Evolutionary conservation across 2,888 invertebrate species (phyloP), one percentile per base, ranked within the genome.

Genomic region (Folsomia manolachei): DNA sequence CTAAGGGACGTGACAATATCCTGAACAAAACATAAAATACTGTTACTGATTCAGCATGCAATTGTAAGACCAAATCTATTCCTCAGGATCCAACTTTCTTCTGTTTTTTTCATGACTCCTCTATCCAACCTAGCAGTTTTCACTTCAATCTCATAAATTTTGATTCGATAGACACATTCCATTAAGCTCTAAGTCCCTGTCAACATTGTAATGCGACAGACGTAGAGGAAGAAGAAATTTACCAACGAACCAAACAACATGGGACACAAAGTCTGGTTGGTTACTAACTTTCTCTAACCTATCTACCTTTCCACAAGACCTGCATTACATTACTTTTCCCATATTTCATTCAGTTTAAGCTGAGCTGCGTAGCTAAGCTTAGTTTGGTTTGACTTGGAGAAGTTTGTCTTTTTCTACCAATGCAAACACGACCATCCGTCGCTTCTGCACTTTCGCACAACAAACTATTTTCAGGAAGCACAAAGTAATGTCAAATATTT

Each of bases 91-190:
- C 4, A 19, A 4, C 56, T n/a, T 56, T 18, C 21, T 14, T 56
- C 56, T 51, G 51, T 51, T 51, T n/a, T n/a, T n/a, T n/a, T n/a
- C n/a, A n/a, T 51, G 51, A 51, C 51, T 51, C 18, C 18, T 19
- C 19, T 19, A 7, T 56, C 7, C 39, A 39, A 19, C 7, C 56
- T 7, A 56, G 56, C 21, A 19, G 56, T 56, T 56, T 56, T 56
- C 56, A 56, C 19, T 66, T 2, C 23, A 27, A 66, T 66, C 51
- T 66, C 51, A 66, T 66, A 66, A 66, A 66, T 66, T 66, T 66
- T 66, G 52, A 66, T 66, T 66, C 65, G 65, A 66, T 66, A 66
- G 65, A 66, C 65, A 66, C 65, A 66, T 66, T 66, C 65, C 65
- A 66, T 66, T 66, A 66, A 39, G n/a, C 23, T 2, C 39, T 25